Conservation (phyloP, 2,888 invertebrate species). For the Phengaris arion region DNA sequence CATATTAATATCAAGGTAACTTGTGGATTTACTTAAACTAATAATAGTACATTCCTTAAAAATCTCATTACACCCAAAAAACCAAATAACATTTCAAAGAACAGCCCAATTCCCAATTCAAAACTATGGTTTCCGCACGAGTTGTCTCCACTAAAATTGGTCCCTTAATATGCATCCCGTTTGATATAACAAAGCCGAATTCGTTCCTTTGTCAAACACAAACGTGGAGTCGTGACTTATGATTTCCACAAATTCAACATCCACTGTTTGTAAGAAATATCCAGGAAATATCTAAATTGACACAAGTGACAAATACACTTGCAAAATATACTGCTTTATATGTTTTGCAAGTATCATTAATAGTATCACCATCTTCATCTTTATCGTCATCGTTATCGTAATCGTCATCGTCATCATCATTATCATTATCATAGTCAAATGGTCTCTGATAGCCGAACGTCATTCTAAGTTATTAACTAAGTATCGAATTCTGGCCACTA, state of each 20-base stretch:
- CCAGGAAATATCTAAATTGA: not conserved
- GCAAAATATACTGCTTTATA: not conserved
- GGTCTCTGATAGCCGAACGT: no score
- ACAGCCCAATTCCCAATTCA: constrained; percentile 8
- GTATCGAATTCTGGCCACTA: no score
- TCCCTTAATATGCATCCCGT: constrained; percentile 28
- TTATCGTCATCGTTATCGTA: no score
- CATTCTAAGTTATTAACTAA: no score
- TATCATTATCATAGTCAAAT: no score
- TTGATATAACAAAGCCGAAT: constrained; percentile 26
- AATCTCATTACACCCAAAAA: not conserved
- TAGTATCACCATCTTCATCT: not conserved
- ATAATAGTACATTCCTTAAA: no score
- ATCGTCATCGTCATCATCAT: no score
- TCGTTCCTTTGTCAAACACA: constrained; percentile 29
- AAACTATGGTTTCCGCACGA: constrained; percentile 19
- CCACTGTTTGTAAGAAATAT: constrained; percentile 6
- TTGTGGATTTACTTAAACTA: no score
- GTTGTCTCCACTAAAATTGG: constrained; percentile 15
- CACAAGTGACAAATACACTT: constrained; percentile 4
- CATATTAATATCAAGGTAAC: no score
- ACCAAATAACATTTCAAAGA: not conserved
- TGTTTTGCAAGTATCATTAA: not conserved
- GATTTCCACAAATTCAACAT: constrained; percentile 19
- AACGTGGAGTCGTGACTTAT: constrained; percentile 14